Conservation (phyloP, 1,140 invertebrate genomes). For the Coptotermes formosanus region DNA sequence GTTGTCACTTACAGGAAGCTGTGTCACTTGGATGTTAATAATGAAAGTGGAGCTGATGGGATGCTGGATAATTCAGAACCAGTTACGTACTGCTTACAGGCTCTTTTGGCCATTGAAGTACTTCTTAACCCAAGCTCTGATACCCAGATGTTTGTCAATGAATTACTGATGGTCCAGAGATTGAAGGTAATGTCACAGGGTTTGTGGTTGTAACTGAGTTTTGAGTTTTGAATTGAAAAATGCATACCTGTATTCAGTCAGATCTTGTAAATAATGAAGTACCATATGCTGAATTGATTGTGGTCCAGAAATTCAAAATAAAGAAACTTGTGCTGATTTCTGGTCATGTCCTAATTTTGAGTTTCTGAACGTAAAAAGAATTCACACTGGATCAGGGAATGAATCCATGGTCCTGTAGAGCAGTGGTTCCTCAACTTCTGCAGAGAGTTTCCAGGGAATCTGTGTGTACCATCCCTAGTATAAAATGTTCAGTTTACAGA, state of each 20-base stretch:
- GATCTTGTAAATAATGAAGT: neutral
- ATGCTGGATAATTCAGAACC: slow-evolving; percentile 49
- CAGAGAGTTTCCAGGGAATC: no score
- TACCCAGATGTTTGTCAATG: slow-evolving; percentile 72
- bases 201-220: neutral
- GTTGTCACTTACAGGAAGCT: slow-evolving; percentile 37
- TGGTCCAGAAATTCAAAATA: no score
- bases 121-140: slow-evolving; percentile 73
- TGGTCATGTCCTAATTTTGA: no score
- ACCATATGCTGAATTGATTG: neutral
- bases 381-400: no score
- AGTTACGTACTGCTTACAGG: slow-evolving; percentile 72
- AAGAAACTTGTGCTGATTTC: no score
- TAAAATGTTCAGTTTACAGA: no score
- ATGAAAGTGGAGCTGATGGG: slow-evolving; percentile 12
- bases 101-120: slow-evolving; percentile 70
- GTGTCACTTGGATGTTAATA: slow-evolving; percentile 36
- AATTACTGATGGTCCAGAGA: slow-evolving; percentile 78
- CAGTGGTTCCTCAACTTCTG: no score
- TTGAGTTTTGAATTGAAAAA: neutral
- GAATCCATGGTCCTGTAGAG: no score
- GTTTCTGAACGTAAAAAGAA: no score
- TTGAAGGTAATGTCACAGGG: slow-evolving; percentile 60
- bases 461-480: no score
- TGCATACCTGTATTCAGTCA: neutral